Evolutionary conservation across 1,140 invertebrate genomes (phyloP), one percentile per base, ranked within the genome.

Genomic region (Ceratoteleas bidentatus): DNA sequence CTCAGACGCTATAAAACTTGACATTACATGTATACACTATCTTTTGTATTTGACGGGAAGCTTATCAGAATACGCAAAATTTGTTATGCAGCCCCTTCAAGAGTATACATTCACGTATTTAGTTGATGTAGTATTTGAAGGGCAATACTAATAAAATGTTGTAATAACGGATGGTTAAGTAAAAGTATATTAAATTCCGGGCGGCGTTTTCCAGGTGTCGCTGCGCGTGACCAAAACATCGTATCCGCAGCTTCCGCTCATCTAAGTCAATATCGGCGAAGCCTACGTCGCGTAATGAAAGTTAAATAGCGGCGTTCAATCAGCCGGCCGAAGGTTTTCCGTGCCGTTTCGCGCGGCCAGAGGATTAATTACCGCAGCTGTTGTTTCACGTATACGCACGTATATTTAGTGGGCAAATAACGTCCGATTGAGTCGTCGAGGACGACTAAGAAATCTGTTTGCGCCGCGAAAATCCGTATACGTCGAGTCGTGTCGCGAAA

Each of bases 251-350:
- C 87, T 90, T 84, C 81, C 40, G 70, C 58, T 79, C 73, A 53
- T 83, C 77, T 77, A 79, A 84, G 83, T 85, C 86, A 90, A 88
- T 86, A 85, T 87, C 87, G 84, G 87, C 84, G 84, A 84, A 86
- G 85, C 78, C 84, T 85, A 84, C 76, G 81, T 53, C 47, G 78
- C 73, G 76, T 90, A 89, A 89, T 89, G 88, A 88, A 90, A 90
- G 87, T 88, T 87, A 90, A 90, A 90, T 90, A 89, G 72, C 76
- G 68, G 47, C 65, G 47, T 52, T 58, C 68, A 78, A 73, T 56
- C 56, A 11, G 52, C 15, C 62, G 33, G 65, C 50, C 50, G 49
- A 61, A 75, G 60, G 36, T 77, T 69, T 68, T 81, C 11, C 80
- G 80, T 90, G 88, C 83, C 81, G 60, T 53, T 72, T 47, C 38